Evolutionary conservation across 2,888 invertebrate species (phyloP).

Genomic region (Aporophyla nigra): DNA sequence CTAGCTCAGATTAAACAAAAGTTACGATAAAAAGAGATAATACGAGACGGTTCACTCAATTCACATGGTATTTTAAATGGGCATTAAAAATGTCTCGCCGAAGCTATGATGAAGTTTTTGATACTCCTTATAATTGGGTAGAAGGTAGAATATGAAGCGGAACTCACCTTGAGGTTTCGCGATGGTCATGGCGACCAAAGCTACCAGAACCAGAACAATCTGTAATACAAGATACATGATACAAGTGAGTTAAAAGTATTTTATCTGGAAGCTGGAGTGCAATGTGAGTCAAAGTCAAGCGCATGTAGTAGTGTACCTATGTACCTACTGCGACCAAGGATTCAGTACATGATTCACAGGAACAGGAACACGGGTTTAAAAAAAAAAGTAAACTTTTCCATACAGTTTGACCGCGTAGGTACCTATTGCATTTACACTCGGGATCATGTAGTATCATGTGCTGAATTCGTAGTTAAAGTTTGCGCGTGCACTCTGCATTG

Average conservation of each 20-base stretch:
- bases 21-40: no score
- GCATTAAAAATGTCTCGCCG: neutral
- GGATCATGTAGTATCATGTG: no score
- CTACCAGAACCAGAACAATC: constrained; percentile 76
- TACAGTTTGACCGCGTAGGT: no score
- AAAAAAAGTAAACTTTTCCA: no score
- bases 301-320: neutral
- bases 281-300: neutral
- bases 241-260: neutral
- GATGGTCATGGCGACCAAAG: constrained; percentile 73
- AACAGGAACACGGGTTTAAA: no score
- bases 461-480: no score
- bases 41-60: neutral
- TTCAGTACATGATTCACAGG: no score
- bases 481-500: neutral
- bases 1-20: neutral
- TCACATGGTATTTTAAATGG: neutral
- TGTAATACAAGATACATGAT: constrained; percentile 62
- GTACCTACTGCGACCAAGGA: neutral
- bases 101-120: neutral
- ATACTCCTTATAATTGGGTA: neutral
- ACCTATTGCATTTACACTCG: no score
- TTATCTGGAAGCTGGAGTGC: no score
- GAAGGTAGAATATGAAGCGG: neutral
- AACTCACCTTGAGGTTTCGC: constrained; percentile 73